Conservation (phyloP, 2,797 vertebrate species). For the Xenopus petersii region DNA sequence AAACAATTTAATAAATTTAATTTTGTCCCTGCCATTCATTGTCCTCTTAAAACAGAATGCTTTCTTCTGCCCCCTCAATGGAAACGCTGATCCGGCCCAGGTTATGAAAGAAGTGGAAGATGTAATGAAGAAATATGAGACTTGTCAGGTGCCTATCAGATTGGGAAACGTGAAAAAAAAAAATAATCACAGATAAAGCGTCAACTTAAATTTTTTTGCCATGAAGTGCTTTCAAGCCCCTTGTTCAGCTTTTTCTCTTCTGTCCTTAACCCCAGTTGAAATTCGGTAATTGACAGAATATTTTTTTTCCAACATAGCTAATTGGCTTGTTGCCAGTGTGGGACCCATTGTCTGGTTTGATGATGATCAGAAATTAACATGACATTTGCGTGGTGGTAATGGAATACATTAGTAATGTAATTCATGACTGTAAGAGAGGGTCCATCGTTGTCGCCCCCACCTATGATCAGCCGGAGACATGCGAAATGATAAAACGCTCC, state of each 20-base stretch:
- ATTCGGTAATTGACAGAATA: slow-evolving; percentile 55
- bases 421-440: slow-evolving; percentile 79
- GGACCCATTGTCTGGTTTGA: slow-evolving; percentile 80
- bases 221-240: slow-evolving; percentile 62
- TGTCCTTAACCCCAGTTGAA: slow-evolving; percentile 53
- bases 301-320: slow-evolving; percentile 72
- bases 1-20: slow-evolving; percentile 72
- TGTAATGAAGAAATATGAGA: slow-evolving; percentile 78
- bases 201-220: slow-evolving; percentile 71
- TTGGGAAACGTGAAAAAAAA: slow-evolving; percentile 64
- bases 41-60: no score
- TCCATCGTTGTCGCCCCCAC: slow-evolving; percentile 64
- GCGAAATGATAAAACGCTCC: slow-evolving; percentile 74
- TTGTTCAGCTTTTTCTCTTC: slow-evolving; percentile 67
- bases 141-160: slow-evolving; percentile 77
- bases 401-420: slow-evolving; percentile 86
- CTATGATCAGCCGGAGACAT: slow-evolving; percentile 60
- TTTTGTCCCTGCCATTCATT: no score
- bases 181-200: slow-evolving; percentile 16
- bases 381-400: slow-evolving; percentile 92
- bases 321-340: slow-evolving; percentile 76
- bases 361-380: slow-evolving; percentile 90
- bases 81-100: slow-evolving; percentile 66
- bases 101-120: slow-evolving; percentile 66
- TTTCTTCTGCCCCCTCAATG: slow-evolving; percentile 49